A percentile compares a stretch with the other conserved stretches of the same genome.
Evolutionary conservation across 2,113 vertebrate genomes (phyloP).

Genomic region (Leptosomus discolor): DNA sequence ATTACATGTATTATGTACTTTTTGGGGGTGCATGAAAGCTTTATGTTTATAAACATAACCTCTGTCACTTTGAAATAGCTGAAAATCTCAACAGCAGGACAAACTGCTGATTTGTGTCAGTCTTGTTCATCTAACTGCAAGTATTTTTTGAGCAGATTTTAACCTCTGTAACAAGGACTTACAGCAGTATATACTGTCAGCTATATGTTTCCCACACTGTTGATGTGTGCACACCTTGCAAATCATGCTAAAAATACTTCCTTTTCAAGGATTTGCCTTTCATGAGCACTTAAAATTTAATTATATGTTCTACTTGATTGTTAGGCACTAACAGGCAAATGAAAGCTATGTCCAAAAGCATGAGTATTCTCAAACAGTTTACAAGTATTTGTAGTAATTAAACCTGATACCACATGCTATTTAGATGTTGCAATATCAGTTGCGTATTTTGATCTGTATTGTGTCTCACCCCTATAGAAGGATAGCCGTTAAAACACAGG

Average conservation of each 20-base stretch:
- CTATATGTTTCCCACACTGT: neutral
- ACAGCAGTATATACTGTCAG: neutral
- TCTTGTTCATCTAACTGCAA: neutral
- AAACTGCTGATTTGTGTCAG: neutral
- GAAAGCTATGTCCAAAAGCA: neutral
- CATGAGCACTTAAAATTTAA: neutral
- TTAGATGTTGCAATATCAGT: slow-evolving; percentile 1
- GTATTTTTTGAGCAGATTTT: neutral
- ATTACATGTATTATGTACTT: neutral
- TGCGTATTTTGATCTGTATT: neutral
- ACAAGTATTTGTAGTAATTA: neutral
- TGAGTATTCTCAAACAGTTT: neutral
- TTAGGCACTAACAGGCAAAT: neutral
- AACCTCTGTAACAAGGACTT: neutral
- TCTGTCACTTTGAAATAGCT: neutral
- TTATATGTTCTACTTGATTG: neutral
- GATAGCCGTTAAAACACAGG: neutral
- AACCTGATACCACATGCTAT: neutral
- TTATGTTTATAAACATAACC: neutral
- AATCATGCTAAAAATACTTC: neutral
- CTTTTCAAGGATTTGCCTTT: neutral
- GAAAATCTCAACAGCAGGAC: neutral
- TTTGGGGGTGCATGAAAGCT: neutral
- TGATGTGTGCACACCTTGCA: neutral
- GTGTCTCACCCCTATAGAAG: neutral